Evolutionary conservation across 2,113 vertebrate genomes (phyloP), one percentile per base, ranked within the genome.

Genomic region (Ailuropoda melanoleuca): DNA sequence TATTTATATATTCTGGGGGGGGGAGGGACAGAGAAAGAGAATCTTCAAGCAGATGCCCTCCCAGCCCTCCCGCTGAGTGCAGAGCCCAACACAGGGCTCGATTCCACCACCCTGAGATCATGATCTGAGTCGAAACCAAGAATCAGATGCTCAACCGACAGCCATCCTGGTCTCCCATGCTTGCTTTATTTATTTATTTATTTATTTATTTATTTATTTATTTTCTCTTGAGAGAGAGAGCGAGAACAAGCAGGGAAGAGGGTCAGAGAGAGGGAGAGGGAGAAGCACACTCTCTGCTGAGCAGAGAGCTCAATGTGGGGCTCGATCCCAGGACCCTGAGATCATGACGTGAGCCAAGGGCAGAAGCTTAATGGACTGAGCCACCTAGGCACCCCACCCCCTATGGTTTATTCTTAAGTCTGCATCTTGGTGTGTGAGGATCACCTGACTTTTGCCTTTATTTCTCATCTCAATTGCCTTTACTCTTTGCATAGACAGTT

Each of bases 331-430:
- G 3, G 15, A 68, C 17, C 17, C 34, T 19, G 17, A n/a, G 66
- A n/a, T 68, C 66, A n/a, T 68, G 66, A n/a, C 66, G 34, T 68
- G 34, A 68, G 64, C 34, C 1, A 7, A 68, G n/a, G 17, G 34
- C 0, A 2, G n/a, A 68, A 1, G 3, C 66, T 37, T 8, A 68
- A 37, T 18, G 1, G 13, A 37, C 34, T 37, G 34, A 68, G 34
- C 34, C 17, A 68, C 34, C 34, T 17, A 37, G 18, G 8, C 0
- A 1, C 18, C n/a, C 66, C 0, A n/a, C 0, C 1, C 18, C n/a
- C 66, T 0, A n/a, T 48, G 11, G 7, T 92, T 95, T 77, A 24
- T 91, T 80, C 19, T 80, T 94, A 55, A 34, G 24, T 77, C 39
- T 95, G 29, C 31, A 9, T 84, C 39, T 68, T 55, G 4, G 1